These are phyloP conservation scores for Limonius californicus DNA, from an alignment of 1,140 invertebrate genomes.

Conservation along the genomic window DNA sequence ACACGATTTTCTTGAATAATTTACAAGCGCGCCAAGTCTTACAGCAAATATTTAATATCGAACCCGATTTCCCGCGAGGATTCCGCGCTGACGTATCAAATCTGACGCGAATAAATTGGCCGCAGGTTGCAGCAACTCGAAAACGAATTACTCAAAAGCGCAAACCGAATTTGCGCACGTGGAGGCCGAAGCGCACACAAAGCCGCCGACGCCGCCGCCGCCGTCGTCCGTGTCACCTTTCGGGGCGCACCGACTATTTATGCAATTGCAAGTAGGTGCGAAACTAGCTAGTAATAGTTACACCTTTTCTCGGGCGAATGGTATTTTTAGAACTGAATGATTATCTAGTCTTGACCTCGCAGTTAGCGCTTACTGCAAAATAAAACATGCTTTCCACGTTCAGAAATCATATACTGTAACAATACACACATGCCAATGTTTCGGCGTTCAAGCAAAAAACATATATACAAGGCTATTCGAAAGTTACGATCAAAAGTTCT, in stretches of 20 bases:
- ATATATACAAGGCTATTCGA: too few relatives aligned
- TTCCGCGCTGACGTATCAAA: background rate
- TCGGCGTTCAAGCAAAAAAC: too few relatives aligned
- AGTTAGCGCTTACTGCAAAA: background rate
- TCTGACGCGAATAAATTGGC: conserved; percentile 2
- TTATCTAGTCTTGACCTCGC: conserved; percentile 11
- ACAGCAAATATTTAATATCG: background rate
- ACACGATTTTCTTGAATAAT: background rate
- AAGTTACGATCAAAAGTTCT: too few relatives aligned
- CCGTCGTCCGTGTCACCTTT: background rate
- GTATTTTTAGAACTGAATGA: conserved; percentile 11
- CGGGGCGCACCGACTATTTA: background rate
- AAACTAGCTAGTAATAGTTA: background rate
- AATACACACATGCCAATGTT: background rate
- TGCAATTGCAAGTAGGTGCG: background rate
- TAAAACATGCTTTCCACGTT: background rate
- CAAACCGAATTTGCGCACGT: background rate
- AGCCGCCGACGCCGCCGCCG: too few relatives aligned
- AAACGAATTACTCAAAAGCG: background rate
- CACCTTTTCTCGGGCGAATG: background rate
- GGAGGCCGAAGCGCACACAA: too few relatives aligned
- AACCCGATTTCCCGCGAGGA: conserved; percentile 1
- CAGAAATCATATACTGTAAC: background rate
- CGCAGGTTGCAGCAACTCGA: background rate
- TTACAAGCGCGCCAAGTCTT: background rate